phyloP scores from a whole-genome alignment of 2,888 invertebrate species.

The Anorthoa munda region DNA sequence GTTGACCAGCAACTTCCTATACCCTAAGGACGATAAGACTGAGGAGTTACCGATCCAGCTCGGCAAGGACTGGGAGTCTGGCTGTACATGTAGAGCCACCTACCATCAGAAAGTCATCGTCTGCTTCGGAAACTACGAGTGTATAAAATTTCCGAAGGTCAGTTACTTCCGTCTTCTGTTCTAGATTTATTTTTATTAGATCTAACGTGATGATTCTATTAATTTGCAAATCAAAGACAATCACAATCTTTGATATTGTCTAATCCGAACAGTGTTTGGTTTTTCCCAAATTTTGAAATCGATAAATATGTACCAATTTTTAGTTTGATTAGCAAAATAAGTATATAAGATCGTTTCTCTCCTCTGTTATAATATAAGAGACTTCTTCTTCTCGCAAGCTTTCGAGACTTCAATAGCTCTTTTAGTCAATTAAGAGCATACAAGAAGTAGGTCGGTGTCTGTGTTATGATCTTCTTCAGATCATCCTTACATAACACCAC shows the following conservation, averaged over 20 bases:
- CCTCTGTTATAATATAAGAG: neutral
- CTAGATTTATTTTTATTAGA: neutral
- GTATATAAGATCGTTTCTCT: neutral
- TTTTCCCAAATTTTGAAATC: neutral
- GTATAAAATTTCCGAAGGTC: slow-evolving; percentile 88
- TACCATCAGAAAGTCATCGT: slow-evolving; percentile 78
- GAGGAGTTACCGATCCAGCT: slow-evolving; percentile 80
- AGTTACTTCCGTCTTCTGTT: slow-evolving; percentile 19
- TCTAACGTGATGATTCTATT: neutral
- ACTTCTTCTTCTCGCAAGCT: neutral
- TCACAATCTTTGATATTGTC: neutral
- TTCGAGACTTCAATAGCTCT: neutral
- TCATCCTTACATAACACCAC: neutral
- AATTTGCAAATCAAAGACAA: neutral
- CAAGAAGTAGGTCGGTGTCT: neutral
- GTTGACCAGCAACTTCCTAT: slow-evolving; percentile 74
- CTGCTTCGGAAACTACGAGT: slow-evolving; percentile 90
- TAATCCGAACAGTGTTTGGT: neutral
- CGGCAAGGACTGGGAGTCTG: slow-evolving; percentile 81
- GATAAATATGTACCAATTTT: neutral
- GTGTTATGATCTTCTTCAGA: neutral
- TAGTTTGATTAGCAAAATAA: no score
- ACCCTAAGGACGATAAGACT: slow-evolving; percentile 72
- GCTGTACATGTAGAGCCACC: slow-evolving; percentile 89
- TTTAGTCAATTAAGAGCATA: neutral